Conservation (phyloP, 2,888 invertebrate genomes). For the Dorcus hopei region DNA sequence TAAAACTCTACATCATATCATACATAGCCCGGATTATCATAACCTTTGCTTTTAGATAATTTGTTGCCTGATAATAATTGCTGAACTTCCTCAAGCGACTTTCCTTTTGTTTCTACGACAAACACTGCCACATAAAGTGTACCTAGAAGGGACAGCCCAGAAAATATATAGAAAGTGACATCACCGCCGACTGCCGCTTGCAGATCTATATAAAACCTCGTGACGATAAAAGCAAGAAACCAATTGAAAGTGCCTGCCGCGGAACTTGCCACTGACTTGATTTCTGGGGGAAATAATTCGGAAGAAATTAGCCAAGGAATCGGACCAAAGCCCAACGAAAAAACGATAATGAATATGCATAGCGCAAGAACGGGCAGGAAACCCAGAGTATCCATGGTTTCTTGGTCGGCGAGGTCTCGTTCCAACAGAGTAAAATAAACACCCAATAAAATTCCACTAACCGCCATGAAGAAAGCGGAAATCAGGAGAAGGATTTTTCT, state of each 20-base stretch:
- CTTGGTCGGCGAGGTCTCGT: constrained; percentile 39
- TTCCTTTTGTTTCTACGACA: constrained; percentile 69
- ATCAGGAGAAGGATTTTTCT: constrained; percentile 71
- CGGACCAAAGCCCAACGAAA: constrained; percentile 82
- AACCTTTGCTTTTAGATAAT: constrained; percentile 1
- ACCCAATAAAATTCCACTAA: constrained; percentile 69
- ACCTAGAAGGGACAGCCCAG: constrained; percentile 62
- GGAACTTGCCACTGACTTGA: constrained; percentile 73
- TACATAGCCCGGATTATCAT: constrained; percentile 15
- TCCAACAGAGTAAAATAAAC: constrained; percentile 62
- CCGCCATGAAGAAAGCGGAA: constrained; percentile 68
- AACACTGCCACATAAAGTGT: constrained; percentile 65
- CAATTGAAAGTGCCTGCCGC: constrained; percentile 80
- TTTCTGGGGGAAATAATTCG: constrained; percentile 76
- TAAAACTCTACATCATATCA: neutral
- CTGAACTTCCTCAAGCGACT: constrained; percentile 66
- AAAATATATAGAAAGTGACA: constrained; percentile 73
- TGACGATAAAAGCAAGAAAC: constrained; percentile 76
- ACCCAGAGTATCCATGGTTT: constrained; percentile 55
- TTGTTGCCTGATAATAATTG: constrained; percentile 47
- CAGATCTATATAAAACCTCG: constrained; percentile 66
- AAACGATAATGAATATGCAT: constrained; percentile 74
- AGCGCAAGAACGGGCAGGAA: constrained; percentile 75
- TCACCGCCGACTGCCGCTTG: constrained; percentile 57
- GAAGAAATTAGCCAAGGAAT: constrained; percentile 85